Base-by-base conservation (phyloP, 2,797 vertebrate genomes). In the Megaceryle alcyon region DNA sequence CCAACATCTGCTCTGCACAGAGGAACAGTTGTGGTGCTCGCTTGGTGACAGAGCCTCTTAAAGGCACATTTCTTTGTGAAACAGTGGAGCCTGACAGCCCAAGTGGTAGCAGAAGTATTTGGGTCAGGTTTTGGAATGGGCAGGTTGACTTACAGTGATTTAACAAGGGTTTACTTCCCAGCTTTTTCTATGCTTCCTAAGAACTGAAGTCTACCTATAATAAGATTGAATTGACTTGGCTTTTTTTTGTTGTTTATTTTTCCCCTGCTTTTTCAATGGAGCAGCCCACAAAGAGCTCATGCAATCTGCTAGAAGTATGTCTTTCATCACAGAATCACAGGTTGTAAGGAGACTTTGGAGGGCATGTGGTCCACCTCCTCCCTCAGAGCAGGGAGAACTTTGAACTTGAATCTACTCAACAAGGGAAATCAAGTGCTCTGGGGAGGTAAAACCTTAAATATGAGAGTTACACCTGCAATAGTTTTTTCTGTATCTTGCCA, bases 1-100 rank as follows among this genome's bases (percentile, higher is more conserved):
- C 56, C 63, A 77, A 71, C 83, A 88, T 94, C 95, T 95, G 93
- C 68, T 85, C 56, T 37, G 56, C 0, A 1, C 8, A 51, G 66
- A 82, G 56, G 73, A 92, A 33, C 71, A 73, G 78, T 82, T 91
- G 88, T 73, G 75, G 90, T 2, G 3, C 64, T 80, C 39, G 28
- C 68, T 39, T 56, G n/a, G 51, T 88, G 90, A 88, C 94, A 95
- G 82, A 78, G 68, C 17, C 29, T 84, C 80, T 90, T 90, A 91
- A 95, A 92, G 86, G 59, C 88, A 81, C 69, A 44, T 33, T 81
- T 86, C 70, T 25, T 66, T 46, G 46, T 0, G 0, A 43, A 57
- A 35, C 0, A 1, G 44, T 7, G 31, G 41, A 69, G 46, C 29
- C 59, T 12, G 26, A 4, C 20, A 28, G 25, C 31, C 13, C 0